Evolutionary conservation across 2,888 invertebrate species (phyloP), one percentile per base, ranked within the genome.

Genomic region (Allacma fusca): DNA sequence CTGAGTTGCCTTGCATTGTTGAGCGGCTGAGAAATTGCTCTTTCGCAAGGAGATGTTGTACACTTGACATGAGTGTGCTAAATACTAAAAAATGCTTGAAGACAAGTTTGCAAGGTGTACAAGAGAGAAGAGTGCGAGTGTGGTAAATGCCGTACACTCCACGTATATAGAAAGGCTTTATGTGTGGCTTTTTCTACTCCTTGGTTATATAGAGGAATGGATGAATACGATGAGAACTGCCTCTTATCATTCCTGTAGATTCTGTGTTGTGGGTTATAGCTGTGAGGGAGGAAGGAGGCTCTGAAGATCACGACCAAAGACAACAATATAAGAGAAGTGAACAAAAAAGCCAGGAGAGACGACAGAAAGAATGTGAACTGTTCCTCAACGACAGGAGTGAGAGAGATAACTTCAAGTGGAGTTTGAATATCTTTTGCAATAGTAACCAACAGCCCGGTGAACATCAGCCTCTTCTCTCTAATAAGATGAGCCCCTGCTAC

Each of bases 301-400:
- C 74, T 74, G 65, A 74, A 74, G 74, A 74, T 74, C 74, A 74
- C 74, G 74, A 74, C 74, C 74, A 74, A 74, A 74, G 74, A 74
- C 74, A 74, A 74, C 74, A 73, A 73, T 73, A 71, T 44, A 26
- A 57, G 29, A 24, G 19, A n/a, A 28, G 59, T 21, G 26, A 57
- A 16, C 57, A 72, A 72, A 72, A 57, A 57, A 71, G 16, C 12
- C 23, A 50, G n/a, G 29, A 57, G 57, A 57, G 59, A 71, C 24
- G 71, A 71, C 71, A 69, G 23, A 43, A 40, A 43, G 69, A 69
- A 69, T 69, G 69, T 69, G 69, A 69, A 69, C 43, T 69, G 69
- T 40, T 69, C 40, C 44, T 43, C 24, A 24, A 50, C 16, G 70
- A 43, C 13, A 40, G 16, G 24, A 34, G 44, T 12, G 21, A 44